Conservation (phyloP, 2,888 invertebrate genomes). For the Metacarcinus magister region DNA sequence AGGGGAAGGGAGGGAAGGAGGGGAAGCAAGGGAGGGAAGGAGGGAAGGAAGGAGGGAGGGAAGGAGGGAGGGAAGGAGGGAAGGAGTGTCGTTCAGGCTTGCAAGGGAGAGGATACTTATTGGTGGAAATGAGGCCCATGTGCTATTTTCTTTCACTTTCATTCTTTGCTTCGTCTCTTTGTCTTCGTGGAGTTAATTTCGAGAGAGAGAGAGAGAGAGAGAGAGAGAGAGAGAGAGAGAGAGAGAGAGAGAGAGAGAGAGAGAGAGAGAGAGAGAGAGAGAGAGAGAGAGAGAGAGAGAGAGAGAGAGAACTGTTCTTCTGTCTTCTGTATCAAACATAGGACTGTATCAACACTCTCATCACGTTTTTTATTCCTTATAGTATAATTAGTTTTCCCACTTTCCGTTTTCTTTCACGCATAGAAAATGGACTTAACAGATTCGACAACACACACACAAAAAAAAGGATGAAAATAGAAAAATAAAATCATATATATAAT, state of each 20-base stretch:
- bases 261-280: not conserved
- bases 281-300: constrained; percentile 6
- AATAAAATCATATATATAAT: no score
- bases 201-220: constrained; percentile 6
- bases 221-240: constrained; percentile 38
- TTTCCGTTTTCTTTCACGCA: not conserved
- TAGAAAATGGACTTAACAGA: not conserved
- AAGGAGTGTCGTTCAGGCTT: not conserved
- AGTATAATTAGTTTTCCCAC: not conserved
- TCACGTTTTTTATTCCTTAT: not conserved
- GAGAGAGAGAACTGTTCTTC: not conserved
- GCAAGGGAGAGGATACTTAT: not conserved
- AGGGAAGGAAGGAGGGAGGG: not conserved
- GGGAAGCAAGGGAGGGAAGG: not conserved
- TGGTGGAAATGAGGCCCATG: not conserved
- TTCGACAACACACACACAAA: not conserved
- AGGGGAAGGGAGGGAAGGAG: not conserved
- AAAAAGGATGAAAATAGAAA: no score
- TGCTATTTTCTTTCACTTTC: not conserved
- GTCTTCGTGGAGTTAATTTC: not conserved
- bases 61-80: not conserved
- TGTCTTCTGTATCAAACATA: not conserved
- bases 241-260: constrained; percentile 47
- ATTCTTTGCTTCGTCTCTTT: not conserved
- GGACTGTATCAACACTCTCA: not conserved